These are phyloP conservation scores for Bradypodion pumilum DNA, from an alignment of 2,797 vertebrate genomes.

Conservation along the genomic window DNA sequence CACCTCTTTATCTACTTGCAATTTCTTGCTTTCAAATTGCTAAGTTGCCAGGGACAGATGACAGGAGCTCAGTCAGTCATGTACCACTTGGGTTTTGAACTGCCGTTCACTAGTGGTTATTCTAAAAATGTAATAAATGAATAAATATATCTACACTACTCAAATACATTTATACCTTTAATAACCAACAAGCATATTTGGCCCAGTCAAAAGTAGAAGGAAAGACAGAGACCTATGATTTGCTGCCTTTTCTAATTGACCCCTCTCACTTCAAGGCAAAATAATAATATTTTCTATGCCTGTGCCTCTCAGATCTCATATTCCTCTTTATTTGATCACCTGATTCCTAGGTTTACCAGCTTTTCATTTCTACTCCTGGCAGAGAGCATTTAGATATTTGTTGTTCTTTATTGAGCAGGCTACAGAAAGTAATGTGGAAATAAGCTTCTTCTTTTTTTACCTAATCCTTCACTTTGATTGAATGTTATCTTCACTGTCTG, in stretches of 20 bases:
- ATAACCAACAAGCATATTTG: background rate
- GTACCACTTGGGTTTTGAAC: no score
- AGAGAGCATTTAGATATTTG: slow-evolving; percentile 9
- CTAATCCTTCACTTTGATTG: slow-evolving; percentile 87
- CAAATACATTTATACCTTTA: no score
- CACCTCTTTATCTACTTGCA: no score
- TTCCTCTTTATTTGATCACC: background rate
- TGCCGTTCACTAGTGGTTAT: no score
- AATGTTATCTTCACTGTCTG: slow-evolving; percentile 86
- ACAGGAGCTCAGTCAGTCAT: no score
- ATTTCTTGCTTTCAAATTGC: no score
- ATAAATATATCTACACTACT: background rate
- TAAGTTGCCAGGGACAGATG: no score
- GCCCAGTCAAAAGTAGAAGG: no score
- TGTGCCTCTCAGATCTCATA: background rate
- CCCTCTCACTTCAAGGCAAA: background rate
- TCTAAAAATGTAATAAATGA: no score
- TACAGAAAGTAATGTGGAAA: background rate
- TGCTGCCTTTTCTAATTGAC: background rate
- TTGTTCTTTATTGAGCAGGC: background rate
- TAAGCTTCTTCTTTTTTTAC: slow-evolving; percentile 69
- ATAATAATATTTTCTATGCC: background rate
- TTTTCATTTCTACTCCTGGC: background rate
- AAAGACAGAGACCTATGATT: background rate
- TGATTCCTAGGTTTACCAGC: background rate